Evolutionary conservation across 1,140 invertebrate species (phyloP), one percentile per base, ranked within the genome.

Genomic region (Monochamus saltuarius): DNA sequence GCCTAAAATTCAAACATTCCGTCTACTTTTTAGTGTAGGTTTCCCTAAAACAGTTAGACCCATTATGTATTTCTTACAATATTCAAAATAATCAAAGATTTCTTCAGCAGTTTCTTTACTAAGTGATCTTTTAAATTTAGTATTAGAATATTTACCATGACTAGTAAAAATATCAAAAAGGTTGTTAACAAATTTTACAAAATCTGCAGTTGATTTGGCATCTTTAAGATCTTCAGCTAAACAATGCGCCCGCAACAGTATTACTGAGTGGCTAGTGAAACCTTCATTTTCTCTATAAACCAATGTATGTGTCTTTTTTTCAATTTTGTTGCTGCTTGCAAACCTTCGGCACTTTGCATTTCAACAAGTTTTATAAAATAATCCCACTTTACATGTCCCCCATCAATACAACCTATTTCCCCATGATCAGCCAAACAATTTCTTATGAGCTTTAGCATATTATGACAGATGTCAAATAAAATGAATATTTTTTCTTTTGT

Each of bases 271-370:
- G 71, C 71, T 35, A 73, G 35, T 54, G 61, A 65, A 6, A 74
- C 71, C 53, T 71, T 71, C 68, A 73, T 69, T 61, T 69, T 70
- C 56, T 74, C 58, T 17, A 56, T 59, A 37, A 49, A 3, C 42
- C 47, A 74, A 34, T 69, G 59, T 74, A 34, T 69, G 59, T 74
- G 73, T 22, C 60, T 38, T 39, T 45, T 37, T 7, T 37, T 54
- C 22, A 74, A 42, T 65, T 74, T 74, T 29, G 62, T 74, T n/a
- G 51, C 66, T 16, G 59, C 16, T 54, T 59, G 14, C 10, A 77
- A 46, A 16, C 59, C 63, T 59, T 66, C 47, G 8, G 13, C 22
- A 14, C 62, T 38, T 63, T 74, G 72, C 6, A 62, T 2, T 19
- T 62, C 35, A 9, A 34, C 17, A 36, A 69, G 38, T 39, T 57